Conservation (phyloP, 2,797 vertebrate genomes). For the Microctenopoma stevenorrisi region DNA sequence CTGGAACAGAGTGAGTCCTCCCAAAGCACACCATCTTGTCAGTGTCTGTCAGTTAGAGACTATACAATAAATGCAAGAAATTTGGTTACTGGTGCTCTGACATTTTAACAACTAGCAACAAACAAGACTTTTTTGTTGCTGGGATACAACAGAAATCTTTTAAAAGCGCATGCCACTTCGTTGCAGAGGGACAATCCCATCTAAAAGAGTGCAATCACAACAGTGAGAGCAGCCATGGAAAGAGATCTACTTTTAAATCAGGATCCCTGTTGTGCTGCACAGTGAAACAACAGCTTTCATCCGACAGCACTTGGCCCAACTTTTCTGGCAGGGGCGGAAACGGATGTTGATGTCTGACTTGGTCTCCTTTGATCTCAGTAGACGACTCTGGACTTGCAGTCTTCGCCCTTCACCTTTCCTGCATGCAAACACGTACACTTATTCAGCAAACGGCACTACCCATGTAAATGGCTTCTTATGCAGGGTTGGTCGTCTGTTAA, state of each 20-base stretch:
- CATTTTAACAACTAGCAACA: slow-evolving; percentile 37
- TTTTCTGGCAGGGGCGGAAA: slow-evolving; percentile 14
- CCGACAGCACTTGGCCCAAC: slow-evolving; percentile 56
- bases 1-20: slow-evolving; percentile 35
- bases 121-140: not conserved
- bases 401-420: slow-evolving; percentile 9
- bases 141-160: no score
- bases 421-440: slow-evolving; percentile 27
- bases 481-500: slow-evolving; percentile 29
- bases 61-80: slow-evolving; percentile 23
- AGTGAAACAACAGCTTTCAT: slow-evolving; percentile 55
- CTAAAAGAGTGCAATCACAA: slow-evolving; percentile 36
- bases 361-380: slow-evolving; percentile 53
- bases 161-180: not conserved
- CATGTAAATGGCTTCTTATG: slow-evolving; percentile 17
- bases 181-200: slow-evolving; percentile 32
- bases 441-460: slow-evolving; percentile 16
- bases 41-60: slow-evolving; percentile 38
- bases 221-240: slow-evolving; percentile 30
- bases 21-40: slow-evolving; percentile 51
- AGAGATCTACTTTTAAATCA: slow-evolving; percentile 45
- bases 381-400: slow-evolving; percentile 25
- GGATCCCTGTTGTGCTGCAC: slow-evolving; percentile 47
- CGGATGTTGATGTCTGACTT: slow-evolving; percentile 50
- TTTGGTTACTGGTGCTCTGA: slow-evolving; percentile 40